Base-by-base conservation (phyloP, 2,888 invertebrate genomes). In the Actias luna region DNA sequence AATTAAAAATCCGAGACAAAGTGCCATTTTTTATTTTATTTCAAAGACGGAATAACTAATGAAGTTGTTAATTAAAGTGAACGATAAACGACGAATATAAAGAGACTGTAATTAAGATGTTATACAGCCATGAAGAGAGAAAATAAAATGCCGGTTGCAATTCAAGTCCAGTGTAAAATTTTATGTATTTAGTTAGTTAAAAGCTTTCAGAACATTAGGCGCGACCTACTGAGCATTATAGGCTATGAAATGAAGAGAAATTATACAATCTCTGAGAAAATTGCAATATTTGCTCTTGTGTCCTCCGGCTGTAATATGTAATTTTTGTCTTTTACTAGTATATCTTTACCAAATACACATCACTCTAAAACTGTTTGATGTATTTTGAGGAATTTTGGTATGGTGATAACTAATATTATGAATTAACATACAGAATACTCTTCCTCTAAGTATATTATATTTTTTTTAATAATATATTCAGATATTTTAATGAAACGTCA, bases 21-120 rank as follows among this genome's bases (percentile, higher is more conserved):
- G 66, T 46, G 22, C 46, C 22, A 22, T 55, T 55, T 16, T 55
- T 67, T 67, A 65, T 68, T 68, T 66, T 68, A 65, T 65, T 61
- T 68, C 62, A 62, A 68, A 67, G 69, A 62, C 67, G 61, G 75
- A 76, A 81, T 77, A 75, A 74, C 69, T 74, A 79, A 80, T 76
- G 78, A 80, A 79, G 72, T 78, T 73, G 77, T 77, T 82, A 82
- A 85, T 84, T 83, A 84, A 84, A 78, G 68, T 67, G 66, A 73
- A 75, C 77, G 75, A 82, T 85, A 80, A 80, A 79, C 76, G 71
- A 67, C 68, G 76, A 77, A 77, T 79, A 79, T 78, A 77, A 81
- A 78, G 76, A 76, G 76, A 75, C 73, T 77, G 78, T 74, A 81
- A 83, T 85, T 82, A 85, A 84, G 72, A 76, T 72, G 76, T 79